phyloP scores from a whole-genome alignment of 2,113 vertebrate species.

The Phrynosoma platyrhinos region DNA sequence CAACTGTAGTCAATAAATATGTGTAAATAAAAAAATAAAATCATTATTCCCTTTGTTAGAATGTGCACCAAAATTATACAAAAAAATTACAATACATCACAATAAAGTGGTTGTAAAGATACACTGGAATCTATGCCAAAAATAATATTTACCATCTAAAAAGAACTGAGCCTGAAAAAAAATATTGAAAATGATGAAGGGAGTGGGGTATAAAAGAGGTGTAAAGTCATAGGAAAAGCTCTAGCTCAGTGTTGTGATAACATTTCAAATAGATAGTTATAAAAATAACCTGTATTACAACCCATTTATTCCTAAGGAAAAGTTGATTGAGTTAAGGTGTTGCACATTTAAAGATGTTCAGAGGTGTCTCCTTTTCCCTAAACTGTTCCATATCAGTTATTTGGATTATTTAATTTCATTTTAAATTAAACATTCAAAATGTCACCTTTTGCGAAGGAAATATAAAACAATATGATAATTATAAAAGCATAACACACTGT shows the following conservation, averaged over 20 bases:
- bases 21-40: too few relatives aligned
- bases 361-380: slow-evolving; percentile 43
- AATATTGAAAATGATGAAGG: too few relatives aligned
- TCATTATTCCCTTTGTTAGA: too few relatives aligned
- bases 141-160: too few relatives aligned
- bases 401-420: slow-evolving; percentile 58
- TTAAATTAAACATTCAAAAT: slow-evolving; percentile 46
- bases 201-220: background rate
- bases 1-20: too few relatives aligned
- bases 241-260: slow-evolving; percentile 26
- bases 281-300: slow-evolving; percentile 36
- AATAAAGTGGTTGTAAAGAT: too few relatives aligned
- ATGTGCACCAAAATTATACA: too few relatives aligned
- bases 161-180: too few relatives aligned
- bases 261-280: slow-evolving; percentile 23
- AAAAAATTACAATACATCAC: too few relatives aligned
- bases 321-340: slow-evolving; percentile 36
- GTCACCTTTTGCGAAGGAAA: slow-evolving; percentile 17
- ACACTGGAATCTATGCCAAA: too few relatives aligned
- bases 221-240: background rate
- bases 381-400: slow-evolving; percentile 43
- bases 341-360: slow-evolving; percentile 51
- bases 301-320: slow-evolving; percentile 49
- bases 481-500: slow-evolving; percentile 23
- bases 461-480: slow-evolving; percentile 22